These are phyloP conservation scores for Frieseomelitta varia DNA, from an alignment of 1,140 invertebrate genomes.

Conservation along the genomic window DNA sequence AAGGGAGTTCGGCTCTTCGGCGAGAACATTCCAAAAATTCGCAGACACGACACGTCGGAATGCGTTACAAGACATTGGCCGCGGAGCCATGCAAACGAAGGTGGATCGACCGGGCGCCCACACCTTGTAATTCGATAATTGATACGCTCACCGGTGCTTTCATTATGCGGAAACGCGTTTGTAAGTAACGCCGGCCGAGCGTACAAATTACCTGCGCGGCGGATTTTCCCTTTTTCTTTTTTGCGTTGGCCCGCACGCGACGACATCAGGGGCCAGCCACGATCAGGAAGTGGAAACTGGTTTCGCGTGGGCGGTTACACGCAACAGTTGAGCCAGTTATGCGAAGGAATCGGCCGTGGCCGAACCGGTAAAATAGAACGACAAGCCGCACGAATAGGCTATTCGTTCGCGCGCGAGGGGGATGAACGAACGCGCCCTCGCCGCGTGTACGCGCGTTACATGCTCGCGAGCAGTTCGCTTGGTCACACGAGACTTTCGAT, in stretches of 20 bases:
- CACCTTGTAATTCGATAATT: conserved; percentile 45
- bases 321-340: conserved; percentile 50
- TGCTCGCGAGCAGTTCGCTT: not conserved
- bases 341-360: conserved; percentile 27
- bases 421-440: not conserved
- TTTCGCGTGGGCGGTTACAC: conserved; percentile 43
- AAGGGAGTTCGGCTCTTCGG: no score
- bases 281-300: conserved; percentile 51
- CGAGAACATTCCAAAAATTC: no score
- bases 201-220: conserved; percentile 44
- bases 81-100: not conserved
- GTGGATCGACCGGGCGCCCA: not conserved
- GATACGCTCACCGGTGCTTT: conserved; percentile 25
- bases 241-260: conserved; percentile 47
- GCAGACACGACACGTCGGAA: no score
- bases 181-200: conserved; percentile 35
- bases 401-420: not conserved
- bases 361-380: conserved; percentile 28
- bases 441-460: not conserved
- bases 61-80: no score
- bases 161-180: conserved; percentile 38
- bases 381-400: not conserved
- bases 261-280: conserved; percentile 27
- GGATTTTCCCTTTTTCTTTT: conserved; percentile 30
- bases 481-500: no score